Base-by-base conservation (phyloP, 2,888 invertebrate species). In the Lagria hirta region DNA sequence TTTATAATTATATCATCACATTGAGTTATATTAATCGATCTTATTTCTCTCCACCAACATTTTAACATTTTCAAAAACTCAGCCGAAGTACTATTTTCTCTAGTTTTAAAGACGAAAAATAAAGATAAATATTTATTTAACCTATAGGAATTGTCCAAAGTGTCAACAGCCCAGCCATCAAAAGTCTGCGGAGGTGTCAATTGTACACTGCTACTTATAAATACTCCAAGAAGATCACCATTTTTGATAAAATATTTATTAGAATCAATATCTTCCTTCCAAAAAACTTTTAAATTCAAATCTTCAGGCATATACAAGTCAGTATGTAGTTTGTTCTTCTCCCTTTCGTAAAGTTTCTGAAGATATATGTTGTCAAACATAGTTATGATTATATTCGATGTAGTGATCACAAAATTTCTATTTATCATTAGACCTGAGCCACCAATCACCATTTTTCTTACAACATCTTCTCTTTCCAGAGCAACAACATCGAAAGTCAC, bases 101-200 rank as follows among this genome's bases (percentile, higher is more conserved):
- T 38, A 10, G 50, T 27, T 33, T 38, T 41, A 4, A 56, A 30
- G 12, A 58, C 36, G 10, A 57, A 37, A 42, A 57, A 55, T 27
- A 53, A 2, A 3, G 54, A 51, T 8, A 55, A 24, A 23, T 32
- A 21, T 12, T 44, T 20, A 5, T 17, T 30, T 5, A 50, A 18
- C 21, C 43, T 29, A 11, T 32, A 26, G 10, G 35, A 36, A 40
- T 51, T 55, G 23, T 47, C 40, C 10, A 18, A 36, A 1, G 32
- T 24, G 37, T 53, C 53, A 4, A 50, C 17, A 3, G 48, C 33
- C 58, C 58, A 58, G 13, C 55, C 43, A 35, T 37, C 22, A 13
- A 55, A 51, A 5, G 42, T 37, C 5, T 46, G n/a, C 32, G 27
- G 43, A 20, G 29, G 40, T 10, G 43, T 33, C 10, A 43, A 28